These are phyloP conservation scores for Synanthedon andrenaeformis DNA, from an alignment of 2,888 invertebrate genomes.

Conservation along the genomic window DNA sequence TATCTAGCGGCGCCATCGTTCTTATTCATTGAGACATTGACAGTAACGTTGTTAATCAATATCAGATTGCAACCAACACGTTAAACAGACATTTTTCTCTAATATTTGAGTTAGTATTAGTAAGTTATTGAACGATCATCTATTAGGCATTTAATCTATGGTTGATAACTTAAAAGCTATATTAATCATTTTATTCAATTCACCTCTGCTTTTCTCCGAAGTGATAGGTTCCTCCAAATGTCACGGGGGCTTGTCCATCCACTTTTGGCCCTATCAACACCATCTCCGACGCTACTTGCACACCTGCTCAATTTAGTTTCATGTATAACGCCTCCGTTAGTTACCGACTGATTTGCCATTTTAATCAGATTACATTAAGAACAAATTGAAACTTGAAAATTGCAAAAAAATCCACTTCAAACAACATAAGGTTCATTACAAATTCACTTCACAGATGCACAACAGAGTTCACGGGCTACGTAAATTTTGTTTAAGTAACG, in stretches of 20 bases:
- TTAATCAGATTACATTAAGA: constrained; percentile 22
- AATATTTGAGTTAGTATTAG: no score
- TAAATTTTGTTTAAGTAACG: constrained; percentile 8
- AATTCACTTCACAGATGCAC: constrained; percentile 10
- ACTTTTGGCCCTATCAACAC: constrained; percentile 51
- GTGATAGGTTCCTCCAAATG: constrained; percentile 61
- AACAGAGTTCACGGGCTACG: constrained; percentile 14
- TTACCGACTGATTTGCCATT: constrained; percentile 50
- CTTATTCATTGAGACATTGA: no score
- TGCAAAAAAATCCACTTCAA: constrained; percentile 11
- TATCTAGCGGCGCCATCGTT: no score
- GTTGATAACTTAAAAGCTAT: no score
- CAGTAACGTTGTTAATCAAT: no score
- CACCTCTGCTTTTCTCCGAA: constrained; percentile 62
- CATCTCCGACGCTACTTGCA: constrained; percentile 56
- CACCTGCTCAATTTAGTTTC: constrained; percentile 52
- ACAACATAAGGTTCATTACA: constrained; percentile 15
- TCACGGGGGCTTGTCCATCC: constrained; percentile 64
- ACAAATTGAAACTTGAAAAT: constrained; percentile 10
- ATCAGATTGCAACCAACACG: no score
- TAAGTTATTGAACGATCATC: no score
- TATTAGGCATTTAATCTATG: no score
- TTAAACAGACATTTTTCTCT: no score
- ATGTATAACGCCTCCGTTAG: constrained; percentile 34
- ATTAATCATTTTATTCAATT: constrained; percentile 5